Base-by-base conservation (phyloP, 2,888 invertebrate species). In the Eurytoma californica region DNA sequence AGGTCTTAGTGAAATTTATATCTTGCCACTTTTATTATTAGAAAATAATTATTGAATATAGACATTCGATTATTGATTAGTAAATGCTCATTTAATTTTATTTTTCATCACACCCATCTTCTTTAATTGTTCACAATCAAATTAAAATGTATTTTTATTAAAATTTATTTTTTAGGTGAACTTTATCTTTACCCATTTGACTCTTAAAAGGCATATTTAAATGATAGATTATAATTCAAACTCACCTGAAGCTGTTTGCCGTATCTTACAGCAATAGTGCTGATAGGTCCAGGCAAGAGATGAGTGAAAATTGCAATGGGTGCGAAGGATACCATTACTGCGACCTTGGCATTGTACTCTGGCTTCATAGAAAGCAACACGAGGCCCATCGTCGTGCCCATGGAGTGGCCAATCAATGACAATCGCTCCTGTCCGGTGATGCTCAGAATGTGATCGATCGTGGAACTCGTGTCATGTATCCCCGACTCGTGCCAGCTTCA, bases 401-500 rank as follows among this genome's bases (percentile, higher is more conserved):
- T 87, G 4, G 88, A 87, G 70, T 87, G 86, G 14, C 87, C 88
- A 65, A 88, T 81, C 51, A 88, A 72, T 0, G 87, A 84, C 12
- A 87, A 72, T 75, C 82, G 82, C n/a, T 82, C 76, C 82, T 84
- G 81, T 3, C 84, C 83, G 0, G 88, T 87, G 47, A 74, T 12
- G 0, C 80, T 82, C 39, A 88, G 72, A 4, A 87, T 83, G 73
- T 86, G 84, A 79, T 88, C 87, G 55, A 88, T 86, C 18, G 84
- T 79, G 16, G 87, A 83, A 63, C 86, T 80, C 55, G 82, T 82
- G 74, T 88, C 87, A 70, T 85, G 86, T 30, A 83, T 72, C 9
- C 87, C 87, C 24, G 83, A 83, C 73, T 88, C 87, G 82, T 88
- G 86, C 87, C 87, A 88, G 75, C 87, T 88, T 47, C 12, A 20